phyloP scores from a whole-genome alignment of 2,113 vertebrate species.

The Larimichthys crocea region DNA sequence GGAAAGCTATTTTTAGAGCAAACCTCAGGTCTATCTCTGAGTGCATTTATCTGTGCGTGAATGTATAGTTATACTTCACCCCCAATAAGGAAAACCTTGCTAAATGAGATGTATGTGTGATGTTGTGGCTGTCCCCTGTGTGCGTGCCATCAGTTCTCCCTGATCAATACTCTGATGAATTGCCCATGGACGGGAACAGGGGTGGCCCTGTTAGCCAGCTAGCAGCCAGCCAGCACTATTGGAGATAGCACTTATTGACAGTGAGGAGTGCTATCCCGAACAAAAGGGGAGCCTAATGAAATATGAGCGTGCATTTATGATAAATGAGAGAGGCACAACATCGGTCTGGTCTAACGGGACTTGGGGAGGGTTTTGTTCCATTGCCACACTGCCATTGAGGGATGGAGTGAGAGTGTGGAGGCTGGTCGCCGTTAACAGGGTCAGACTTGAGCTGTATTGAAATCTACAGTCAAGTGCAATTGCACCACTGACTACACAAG shows the following conservation, averaged over 20 bases:
- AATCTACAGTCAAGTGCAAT: slow-evolving; percentile 53
- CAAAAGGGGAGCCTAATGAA: slow-evolving; percentile 80
- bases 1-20: slow-evolving; percentile 7
- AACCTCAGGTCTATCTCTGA: slow-evolving; percentile 4
- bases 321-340: slow-evolving; percentile 77
- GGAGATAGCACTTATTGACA: slow-evolving; percentile 80
- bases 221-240: slow-evolving; percentile 59
- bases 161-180: slow-evolving; percentile 86
- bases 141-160: slow-evolving; percentile 72
- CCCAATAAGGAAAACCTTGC: slow-evolving; percentile 58
- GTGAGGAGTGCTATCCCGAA: slow-evolving; percentile 67
- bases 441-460: slow-evolving; percentile 38
- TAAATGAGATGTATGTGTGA: slow-evolving; percentile 78
- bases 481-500: slow-evolving; percentile 1
- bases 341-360: slow-evolving; percentile 47
- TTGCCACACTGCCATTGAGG: slow-evolving; percentile 49
- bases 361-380: slow-evolving; percentile 62
- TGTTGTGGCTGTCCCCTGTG: slow-evolving; percentile 66
- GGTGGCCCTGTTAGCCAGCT: slow-evolving; percentile 74
- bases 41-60: slow-evolving; percentile 12
- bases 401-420: slow-evolving; percentile 25
- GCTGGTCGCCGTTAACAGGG: slow-evolving; percentile 58
- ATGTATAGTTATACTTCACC: slow-evolving; percentile 15
- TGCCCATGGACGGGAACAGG: slow-evolving; percentile 63
- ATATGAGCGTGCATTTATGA: slow-evolving; percentile 80